Percentiles rank a stretch among this genome's conserved stretches.
phyloP scores from a whole-genome alignment of 2,888 invertebrate genomes.

The Pseudolycoriella hygida region DNA sequence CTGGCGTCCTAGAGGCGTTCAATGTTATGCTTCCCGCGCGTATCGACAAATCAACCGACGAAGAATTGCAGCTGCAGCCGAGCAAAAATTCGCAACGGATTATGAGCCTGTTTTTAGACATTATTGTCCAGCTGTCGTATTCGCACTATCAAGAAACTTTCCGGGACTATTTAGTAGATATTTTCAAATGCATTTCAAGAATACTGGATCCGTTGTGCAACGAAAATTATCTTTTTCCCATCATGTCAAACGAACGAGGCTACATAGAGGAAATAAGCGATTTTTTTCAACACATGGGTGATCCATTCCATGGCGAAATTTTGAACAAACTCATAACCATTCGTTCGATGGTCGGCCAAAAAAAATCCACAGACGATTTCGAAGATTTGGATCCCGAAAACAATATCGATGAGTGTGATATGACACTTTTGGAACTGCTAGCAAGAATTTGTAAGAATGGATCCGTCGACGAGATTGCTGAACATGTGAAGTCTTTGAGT shows the following conservation, averaged over 20 bases:
- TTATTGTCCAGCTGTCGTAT: constrained; percentile 25
- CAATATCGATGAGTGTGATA: constrained; percentile 16
- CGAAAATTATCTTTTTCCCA: constrained; percentile 19
- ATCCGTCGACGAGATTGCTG: constrained; percentile 12
- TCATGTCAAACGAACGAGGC: constrained; percentile 22
- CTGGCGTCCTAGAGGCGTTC: constrained; percentile 25
- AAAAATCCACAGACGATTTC: constrained; percentile 8
- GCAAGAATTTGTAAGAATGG: constrained; percentile 17
- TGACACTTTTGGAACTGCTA: constrained; percentile 16
- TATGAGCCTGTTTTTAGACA: constrained; percentile 27
- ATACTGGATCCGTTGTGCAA: constrained; percentile 22
- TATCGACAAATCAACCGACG: constrained; percentile 9
- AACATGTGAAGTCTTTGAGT: constrained; percentile 11
- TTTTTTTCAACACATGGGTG: constrained; percentile 20
- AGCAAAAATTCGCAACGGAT: constrained; percentile 20
- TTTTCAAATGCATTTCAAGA: constrained; percentile 20
- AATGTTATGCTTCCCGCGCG: constrained; percentile 16
- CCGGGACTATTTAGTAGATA: constrained; percentile 15
- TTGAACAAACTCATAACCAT: constrained; percentile 19
- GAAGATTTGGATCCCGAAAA: constrained; percentile 13
- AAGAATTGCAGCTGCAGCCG: constrained; percentile 14
- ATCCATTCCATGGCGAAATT: constrained; percentile 21
- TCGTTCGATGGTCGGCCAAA: constrained; percentile 17
- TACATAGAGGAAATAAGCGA: constrained; percentile 22
- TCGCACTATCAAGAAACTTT: too few species aligned